Percentiles rank a stretch among this genome's conserved stretches.
phyloP scores from a whole-genome alignment of 2,113 vertebrate species.

The Merops nubicus region DNA sequence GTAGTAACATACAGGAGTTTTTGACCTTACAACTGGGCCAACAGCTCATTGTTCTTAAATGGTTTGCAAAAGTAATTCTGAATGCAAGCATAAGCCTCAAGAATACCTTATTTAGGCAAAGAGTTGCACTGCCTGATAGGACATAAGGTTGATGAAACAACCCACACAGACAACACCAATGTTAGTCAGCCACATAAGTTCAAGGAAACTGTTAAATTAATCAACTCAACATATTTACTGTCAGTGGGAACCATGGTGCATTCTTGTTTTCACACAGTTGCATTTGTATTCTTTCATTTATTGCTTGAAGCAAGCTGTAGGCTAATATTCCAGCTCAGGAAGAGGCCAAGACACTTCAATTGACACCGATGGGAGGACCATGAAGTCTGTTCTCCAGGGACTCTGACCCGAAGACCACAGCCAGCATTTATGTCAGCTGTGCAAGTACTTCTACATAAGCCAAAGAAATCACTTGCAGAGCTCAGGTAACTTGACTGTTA shows the following conservation, averaged over 20 bases:
- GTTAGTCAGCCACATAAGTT: neutral
- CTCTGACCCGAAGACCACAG: neutral
- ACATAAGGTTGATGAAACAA: neutral
- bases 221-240: neutral
- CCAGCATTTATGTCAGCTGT: neutral
- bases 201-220: slow-evolving; percentile 10
- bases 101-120: neutral
- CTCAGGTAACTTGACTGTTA: neutral
- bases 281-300: neutral
- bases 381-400: neutral
- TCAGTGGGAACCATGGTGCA: neutral
- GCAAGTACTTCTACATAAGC: accelerated
- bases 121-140: accelerated
- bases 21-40: neutral
- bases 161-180: neutral
- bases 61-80: neutral
- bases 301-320: neutral
- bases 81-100: neutral
- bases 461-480: neutral
- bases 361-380: accelerated
- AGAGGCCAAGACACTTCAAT: neutral
- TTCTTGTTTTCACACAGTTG: neutral
- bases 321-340: neutral
- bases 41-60: neutral
- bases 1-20: neutral